phyloP scores from a whole-genome alignment of 2,888 invertebrate genomes.

The Junonia oenone region DNA sequence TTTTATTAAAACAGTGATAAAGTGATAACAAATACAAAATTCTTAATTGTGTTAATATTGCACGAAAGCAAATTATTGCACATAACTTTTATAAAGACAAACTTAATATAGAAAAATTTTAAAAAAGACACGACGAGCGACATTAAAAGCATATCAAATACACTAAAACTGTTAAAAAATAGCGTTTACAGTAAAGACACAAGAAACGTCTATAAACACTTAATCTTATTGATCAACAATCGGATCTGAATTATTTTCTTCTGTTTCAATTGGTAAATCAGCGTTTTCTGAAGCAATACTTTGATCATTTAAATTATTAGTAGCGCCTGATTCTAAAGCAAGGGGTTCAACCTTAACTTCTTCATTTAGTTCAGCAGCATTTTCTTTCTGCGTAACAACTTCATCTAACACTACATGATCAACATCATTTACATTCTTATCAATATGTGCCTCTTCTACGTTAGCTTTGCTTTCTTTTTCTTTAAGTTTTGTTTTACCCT shows the following conservation, averaged over 20 bases:
- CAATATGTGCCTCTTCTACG: constrained; percentile 3
- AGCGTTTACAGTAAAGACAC: too few species aligned
- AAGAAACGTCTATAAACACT: background rate
- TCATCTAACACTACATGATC: background rate
- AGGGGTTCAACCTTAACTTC: background rate
- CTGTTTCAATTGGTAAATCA: background rate
- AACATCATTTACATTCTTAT: constrained; percentile 10
- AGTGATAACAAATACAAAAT: background rate
- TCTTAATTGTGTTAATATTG: background rate
- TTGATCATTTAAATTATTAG: background rate
- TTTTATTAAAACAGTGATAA: background rate
- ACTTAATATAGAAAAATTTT: too few species aligned
- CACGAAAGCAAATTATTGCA: background rate
- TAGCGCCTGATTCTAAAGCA: background rate
- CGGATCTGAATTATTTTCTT: background rate
- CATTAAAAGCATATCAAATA: background rate
- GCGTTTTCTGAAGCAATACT: background rate
- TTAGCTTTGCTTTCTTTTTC: constrained; percentile 20
- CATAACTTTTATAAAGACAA: background rate
- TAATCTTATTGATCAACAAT: background rate
- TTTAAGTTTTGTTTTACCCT: constrained; percentile 25
- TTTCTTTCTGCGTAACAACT: background rate
- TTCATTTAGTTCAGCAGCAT: constrained; percentile 5
- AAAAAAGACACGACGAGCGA: too few species aligned
- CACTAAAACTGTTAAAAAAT: background rate